A percentile compares a stretch with the other conserved stretches of the same genome.
phyloP scores from a whole-genome alignment of 2,888 invertebrate genomes.

The Dicyrtoma fusca region DNA sequence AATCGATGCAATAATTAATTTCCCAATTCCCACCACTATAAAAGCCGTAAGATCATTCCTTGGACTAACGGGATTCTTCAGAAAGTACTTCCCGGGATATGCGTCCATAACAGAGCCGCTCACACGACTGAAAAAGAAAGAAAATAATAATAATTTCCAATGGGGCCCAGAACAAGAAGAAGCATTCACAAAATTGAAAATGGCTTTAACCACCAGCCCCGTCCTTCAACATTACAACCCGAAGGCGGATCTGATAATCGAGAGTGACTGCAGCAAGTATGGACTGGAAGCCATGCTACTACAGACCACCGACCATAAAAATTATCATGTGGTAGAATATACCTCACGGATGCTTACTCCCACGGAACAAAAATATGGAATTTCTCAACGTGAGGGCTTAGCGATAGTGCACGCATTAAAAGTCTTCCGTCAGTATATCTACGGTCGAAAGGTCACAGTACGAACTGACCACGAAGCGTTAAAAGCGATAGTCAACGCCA shows the following conservation, averaged over 20 bases:
- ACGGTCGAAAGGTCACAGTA: not conserved
- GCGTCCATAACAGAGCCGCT: slow-evolving; percentile 22
- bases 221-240: slow-evolving; percentile 8
- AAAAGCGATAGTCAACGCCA: slow-evolving; percentile 39
- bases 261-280: not conserved
- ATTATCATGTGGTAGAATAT: slow-evolving; percentile 4
- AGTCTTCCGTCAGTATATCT: slow-evolving; percentile 5
- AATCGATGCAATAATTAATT: slow-evolving; percentile 33
- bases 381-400: slow-evolving; percentile 50
- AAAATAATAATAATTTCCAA: slow-evolving; percentile 5
- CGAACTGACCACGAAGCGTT: slow-evolving; percentile 54
- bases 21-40: slow-evolving; percentile 34
- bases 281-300: slow-evolving; percentile 21
- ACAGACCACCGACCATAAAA: not conserved
- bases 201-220: slow-evolving; percentile 10
- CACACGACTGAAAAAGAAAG: not conserved
- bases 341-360: not conserved
- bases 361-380: slow-evolving; percentile 29
- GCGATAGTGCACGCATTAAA: slow-evolving; percentile 12
- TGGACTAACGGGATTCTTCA: slow-evolving; percentile 43
- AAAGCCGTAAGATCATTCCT: slow-evolving; percentile 43
- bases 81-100: slow-evolving; percentile 23
- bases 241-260: not conserved
- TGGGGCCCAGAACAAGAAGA: slow-evolving; percentile 10
- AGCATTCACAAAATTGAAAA: slow-evolving; percentile 31